Evolutionary conservation across 2,797 vertebrate species (phyloP).

Genomic region (Pitangus sulphuratus): DNA sequence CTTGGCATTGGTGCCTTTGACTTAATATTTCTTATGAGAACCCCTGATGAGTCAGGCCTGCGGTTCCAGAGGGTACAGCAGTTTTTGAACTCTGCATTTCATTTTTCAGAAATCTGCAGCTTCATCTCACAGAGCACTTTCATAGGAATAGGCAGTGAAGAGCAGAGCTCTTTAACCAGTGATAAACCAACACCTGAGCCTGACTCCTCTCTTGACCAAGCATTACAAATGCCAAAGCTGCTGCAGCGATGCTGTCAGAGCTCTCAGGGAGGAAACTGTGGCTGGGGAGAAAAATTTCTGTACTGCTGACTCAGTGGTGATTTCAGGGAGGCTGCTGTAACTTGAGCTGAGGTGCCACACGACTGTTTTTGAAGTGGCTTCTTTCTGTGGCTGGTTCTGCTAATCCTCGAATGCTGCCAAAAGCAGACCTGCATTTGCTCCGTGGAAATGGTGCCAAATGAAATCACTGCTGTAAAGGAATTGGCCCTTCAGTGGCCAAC

Average conservation of each 20-base stretch:
- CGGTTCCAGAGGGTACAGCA: background rate
- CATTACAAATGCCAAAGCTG: background rate
- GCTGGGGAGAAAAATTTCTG: background rate
- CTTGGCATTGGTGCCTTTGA: background rate
- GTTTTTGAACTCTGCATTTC: background rate
- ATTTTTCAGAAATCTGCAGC: background rate
- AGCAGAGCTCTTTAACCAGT: background rate
- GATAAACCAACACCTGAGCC: background rate
- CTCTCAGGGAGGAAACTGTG: conserved; percentile 17
- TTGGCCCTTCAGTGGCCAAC: background rate
- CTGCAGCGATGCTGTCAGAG: background rate
- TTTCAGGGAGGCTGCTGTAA: background rate
- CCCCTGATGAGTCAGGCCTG: conserved; percentile 3
- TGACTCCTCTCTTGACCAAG: background rate
- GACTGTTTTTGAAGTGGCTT: background rate
- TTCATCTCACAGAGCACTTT: background rate
- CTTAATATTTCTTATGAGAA: background rate
- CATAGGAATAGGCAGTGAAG: background rate
- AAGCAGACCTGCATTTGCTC: background rate
- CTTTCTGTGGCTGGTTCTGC: background rate
- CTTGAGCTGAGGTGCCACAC: background rate
- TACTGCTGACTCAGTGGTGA: background rate
- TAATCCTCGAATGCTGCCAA: background rate
- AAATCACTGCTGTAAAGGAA: background rate
- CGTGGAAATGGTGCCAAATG: background rate